Conservation (phyloP, 2,113 vertebrate species). For the Saccopteryx leptura region DNA sequence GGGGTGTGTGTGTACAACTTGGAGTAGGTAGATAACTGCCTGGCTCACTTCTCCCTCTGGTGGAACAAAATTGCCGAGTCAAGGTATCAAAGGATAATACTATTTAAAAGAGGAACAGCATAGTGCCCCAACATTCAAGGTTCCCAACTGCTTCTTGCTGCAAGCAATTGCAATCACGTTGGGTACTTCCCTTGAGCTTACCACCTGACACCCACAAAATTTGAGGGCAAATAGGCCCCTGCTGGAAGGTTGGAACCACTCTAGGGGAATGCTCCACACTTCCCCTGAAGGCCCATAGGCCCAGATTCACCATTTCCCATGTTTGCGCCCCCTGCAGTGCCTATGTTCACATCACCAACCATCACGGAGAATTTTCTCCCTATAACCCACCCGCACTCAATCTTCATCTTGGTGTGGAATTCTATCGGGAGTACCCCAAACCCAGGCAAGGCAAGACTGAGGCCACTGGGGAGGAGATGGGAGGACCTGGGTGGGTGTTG, state of each 20-base stretch:
- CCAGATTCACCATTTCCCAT: rapidly evolving
- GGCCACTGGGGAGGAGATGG: neutral
- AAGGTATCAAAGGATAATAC: neutral
- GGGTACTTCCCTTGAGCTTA: neutral
- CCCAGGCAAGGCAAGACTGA: neutral
- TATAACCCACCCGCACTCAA: rapidly evolving
- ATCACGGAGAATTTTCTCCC: too few species aligned
- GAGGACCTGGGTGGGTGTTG: too few species aligned
- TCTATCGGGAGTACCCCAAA: neutral
- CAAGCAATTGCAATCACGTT: neutral
- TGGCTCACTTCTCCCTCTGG: neutral
- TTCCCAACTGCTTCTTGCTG: neutral
- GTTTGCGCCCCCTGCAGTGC: neutral
- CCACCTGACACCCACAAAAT: neutral
- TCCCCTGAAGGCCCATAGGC: neutral
- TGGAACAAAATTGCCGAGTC: neutral
- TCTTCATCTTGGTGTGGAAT: neutral
- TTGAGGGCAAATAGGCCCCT: neutral
- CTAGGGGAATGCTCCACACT: rapidly evolving
- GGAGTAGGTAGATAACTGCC: neutral
- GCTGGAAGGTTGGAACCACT: neutral
- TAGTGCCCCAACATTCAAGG: neutral
- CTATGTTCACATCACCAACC: too few species aligned
- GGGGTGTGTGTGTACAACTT: too few species aligned
- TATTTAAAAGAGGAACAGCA: neutral